Conservation (phyloP, 1,140 invertebrate species). For the Saccostrea glomerata region DNA sequence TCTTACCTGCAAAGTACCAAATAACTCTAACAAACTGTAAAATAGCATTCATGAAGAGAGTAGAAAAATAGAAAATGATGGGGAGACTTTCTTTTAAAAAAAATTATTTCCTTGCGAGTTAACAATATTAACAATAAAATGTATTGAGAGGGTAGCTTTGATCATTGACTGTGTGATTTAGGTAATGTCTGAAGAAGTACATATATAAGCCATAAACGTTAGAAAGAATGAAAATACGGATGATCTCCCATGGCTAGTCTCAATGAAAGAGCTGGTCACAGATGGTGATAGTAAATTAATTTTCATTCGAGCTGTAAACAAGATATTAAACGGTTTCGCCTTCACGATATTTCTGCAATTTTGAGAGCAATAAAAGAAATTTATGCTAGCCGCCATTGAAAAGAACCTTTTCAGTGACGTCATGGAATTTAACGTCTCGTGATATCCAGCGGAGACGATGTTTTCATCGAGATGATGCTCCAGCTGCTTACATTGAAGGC, state of each 20-base stretch:
- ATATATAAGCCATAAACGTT: slow-evolving; percentile 32
- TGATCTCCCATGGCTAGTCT: slow-evolving; percentile 5
- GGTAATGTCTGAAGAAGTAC: slow-evolving; percentile 23
- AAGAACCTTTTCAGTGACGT: slow-evolving; percentile 21
- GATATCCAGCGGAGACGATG: slow-evolving; percentile 2
- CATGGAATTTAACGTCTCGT: slow-evolving; percentile 17
- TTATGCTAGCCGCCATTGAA: background rate
- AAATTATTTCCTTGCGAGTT: background rate
- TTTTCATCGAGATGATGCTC: slow-evolving; percentile 29
- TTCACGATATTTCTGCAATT: slow-evolving; percentile 30
- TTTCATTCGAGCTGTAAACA: slow-evolving; percentile 38
- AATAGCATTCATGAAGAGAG: too few species aligned
- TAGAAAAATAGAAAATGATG: too few species aligned
- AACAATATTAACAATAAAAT: background rate
- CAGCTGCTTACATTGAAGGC: slow-evolving; percentile 5
- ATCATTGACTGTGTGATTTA: slow-evolving; percentile 8
- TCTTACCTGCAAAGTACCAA: background rate
- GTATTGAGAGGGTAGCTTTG: background rate
- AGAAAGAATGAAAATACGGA: background rate
- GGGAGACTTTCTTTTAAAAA: background rate
- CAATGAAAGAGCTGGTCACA: slow-evolving; percentile 23
- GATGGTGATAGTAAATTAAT: slow-evolving; percentile 34
- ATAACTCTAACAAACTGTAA: too few species aligned
- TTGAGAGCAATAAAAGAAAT: slow-evolving; percentile 17
- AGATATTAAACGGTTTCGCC: slow-evolving; percentile 33